A percentile compares a stretch with the other conserved stretches of the same genome.
These are phyloP conservation scores for Euwallacea fornicatus DNA, from an alignment of 1,140 invertebrate species.

Conservation along the genomic window DNA sequence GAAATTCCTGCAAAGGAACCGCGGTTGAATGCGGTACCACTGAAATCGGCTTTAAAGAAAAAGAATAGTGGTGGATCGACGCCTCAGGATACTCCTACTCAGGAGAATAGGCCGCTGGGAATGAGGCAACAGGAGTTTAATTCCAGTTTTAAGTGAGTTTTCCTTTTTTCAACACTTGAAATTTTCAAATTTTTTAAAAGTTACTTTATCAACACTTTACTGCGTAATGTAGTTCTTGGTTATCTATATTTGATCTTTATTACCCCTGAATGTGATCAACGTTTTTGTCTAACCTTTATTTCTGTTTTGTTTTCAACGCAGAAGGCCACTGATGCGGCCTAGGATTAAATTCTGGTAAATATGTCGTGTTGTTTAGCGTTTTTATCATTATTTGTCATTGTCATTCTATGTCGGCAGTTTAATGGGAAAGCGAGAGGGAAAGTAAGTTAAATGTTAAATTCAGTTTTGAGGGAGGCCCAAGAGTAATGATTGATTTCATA, in stretches of 20 bases:
- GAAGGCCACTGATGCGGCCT: constrained; percentile 82
- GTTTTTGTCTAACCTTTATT: constrained; percentile 24
- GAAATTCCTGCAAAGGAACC: constrained; percentile 90
- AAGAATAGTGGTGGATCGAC: constrained; percentile 63
- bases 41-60: constrained; percentile 91
- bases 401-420: constrained; percentile 1
- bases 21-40: constrained; percentile 82
- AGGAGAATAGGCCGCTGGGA: constrained; percentile 69
- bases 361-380: constrained; percentile 37
- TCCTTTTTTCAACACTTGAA: background rate
- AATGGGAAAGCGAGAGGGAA: too few species aligned
- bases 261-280: background rate
- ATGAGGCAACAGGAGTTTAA: constrained; percentile 69
- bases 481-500: too few species aligned
- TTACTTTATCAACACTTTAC: background rate
- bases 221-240: background rate
- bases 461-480: background rate
- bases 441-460: background rate
- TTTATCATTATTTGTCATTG: constrained; percentile 7
- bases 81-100: constrained; percentile 74
- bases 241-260: background rate
- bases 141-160: constrained; percentile 60
- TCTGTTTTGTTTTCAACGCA: constrained; percentile 52
- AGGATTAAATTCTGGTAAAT: constrained; percentile 89
- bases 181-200: background rate